Percentiles rank a stretch among this genome's conserved stretches.
Evolutionary conservation across 2,113 vertebrate genomes (phyloP).

Genomic region (Crotalus tigris): DNA sequence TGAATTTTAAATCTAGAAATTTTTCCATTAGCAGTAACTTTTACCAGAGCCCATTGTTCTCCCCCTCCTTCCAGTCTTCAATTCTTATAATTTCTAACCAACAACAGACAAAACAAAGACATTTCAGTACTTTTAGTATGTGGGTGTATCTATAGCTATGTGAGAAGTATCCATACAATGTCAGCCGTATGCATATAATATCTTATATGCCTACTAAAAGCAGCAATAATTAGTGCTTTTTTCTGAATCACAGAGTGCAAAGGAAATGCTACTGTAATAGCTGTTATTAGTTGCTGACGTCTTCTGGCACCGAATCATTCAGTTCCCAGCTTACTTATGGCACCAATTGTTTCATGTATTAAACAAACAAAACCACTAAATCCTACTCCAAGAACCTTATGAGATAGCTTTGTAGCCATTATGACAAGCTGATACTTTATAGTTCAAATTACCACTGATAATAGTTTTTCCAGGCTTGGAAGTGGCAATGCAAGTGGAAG

Average conservation of each 20-base stretch:
- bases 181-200: not conserved
- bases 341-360: not conserved
- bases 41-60: not conserved
- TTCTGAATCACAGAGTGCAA: not conserved
- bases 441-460: not conserved
- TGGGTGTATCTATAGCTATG: not conserved
- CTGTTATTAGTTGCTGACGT: not conserved
- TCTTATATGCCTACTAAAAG: not conserved
- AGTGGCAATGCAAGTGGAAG: not conserved
- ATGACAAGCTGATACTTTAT: not conserved
- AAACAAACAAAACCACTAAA: not conserved
- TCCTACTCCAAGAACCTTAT: not conserved
- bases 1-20: not conserved
- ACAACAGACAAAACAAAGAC: not conserved
- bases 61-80: not conserved
- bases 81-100: not conserved
- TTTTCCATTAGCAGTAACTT: not conserved
- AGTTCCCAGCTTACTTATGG: not conserved
- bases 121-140: not conserved
- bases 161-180: not conserved
- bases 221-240: not conserved
- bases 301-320: not conserved
- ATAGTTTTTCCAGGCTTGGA: not conserved
- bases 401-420: not conserved
- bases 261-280: not conserved